These are phyloP conservation scores for Augiades crinisus DNA, from an alignment of 2,888 invertebrate genomes.

Conservation along the genomic window DNA sequence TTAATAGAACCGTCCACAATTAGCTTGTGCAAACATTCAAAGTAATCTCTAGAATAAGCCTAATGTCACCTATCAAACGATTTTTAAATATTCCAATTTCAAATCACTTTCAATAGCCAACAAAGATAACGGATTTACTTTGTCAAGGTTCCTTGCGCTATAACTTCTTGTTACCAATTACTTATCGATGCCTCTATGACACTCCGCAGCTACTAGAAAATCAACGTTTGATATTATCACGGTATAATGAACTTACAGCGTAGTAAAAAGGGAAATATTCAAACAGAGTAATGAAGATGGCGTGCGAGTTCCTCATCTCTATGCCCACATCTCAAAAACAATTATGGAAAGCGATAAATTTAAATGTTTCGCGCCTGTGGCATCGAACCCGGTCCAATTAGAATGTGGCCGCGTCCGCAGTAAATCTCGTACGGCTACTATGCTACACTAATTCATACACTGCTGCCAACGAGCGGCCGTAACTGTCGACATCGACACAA, in stretches of 20 bases:
- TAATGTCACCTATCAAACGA: background rate
- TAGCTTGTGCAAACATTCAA: too few species aligned
- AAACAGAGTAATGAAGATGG: constrained; percentile 24
- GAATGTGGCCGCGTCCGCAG: constrained; percentile 63
- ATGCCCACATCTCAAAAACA: constrained; percentile 62
- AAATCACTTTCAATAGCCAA: too few species aligned
- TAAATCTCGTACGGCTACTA: constrained; percentile 77
- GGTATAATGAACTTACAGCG: constrained; percentile 3
- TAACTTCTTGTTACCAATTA: constrained; percentile 4
- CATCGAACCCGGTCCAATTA: constrained; percentile 75
- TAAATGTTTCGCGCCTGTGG: constrained; percentile 70
- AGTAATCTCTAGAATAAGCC: too few species aligned
- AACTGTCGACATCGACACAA: constrained; percentile 66
- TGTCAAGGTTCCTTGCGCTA: background rate
- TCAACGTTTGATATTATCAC: constrained; percentile 5
- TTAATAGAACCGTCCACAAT: too few species aligned
- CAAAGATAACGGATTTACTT: background rate
- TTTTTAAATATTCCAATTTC: too few species aligned
- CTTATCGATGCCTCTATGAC: constrained; percentile 1
- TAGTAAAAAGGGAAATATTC: constrained; percentile 10
- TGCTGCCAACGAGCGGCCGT: constrained; percentile 59
- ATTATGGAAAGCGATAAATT: constrained; percentile 76
- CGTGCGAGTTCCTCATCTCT: constrained; percentile 42
- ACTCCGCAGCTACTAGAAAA: background rate
- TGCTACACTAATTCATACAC: constrained; percentile 78